A percentile compares a stretch with the other conserved stretches of the same genome.
Conservation (phyloP, 2,113 vertebrate genomes). For the Antechinus flavipes region DNA sequence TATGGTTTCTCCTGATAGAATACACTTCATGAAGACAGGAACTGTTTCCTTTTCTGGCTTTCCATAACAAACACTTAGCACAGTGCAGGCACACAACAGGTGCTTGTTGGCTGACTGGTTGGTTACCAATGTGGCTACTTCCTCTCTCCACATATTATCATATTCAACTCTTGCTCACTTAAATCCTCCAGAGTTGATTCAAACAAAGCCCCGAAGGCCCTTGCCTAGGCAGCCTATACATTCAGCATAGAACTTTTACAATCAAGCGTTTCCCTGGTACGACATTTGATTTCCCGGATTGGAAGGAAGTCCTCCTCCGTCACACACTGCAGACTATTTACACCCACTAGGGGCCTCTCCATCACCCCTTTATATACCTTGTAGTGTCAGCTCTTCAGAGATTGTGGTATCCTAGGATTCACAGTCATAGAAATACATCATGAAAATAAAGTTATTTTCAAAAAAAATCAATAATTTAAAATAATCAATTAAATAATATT, state of each 20-base stretch:
- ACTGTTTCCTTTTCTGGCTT: not conserved
- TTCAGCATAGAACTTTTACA: not conserved
- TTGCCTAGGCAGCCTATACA: not conserved
- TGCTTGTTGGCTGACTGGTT: not conserved
- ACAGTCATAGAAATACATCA: not conserved
- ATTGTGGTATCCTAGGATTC: not conserved
- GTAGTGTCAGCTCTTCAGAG: not conserved
- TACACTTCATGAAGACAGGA: not conserved
- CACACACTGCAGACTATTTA: not conserved
- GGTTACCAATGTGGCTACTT: not conserved
- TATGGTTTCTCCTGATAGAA: not conserved
- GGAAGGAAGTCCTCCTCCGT: not conserved
- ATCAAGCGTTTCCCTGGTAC: not conserved
- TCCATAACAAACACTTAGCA: not conserved
- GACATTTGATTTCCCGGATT: not conserved
- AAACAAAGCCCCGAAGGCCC: not conserved
- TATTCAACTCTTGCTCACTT: not conserved
- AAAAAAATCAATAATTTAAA: not conserved
- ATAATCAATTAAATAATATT: not conserved
- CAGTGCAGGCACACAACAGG: not conserved
- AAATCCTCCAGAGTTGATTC: not conserved
- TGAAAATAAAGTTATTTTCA: not conserved
- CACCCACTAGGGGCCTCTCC: not conserved
- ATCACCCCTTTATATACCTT: not conserved
- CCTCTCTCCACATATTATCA: not conserved